Evolutionary conservation across 2,888 invertebrate genomes (phyloP).

Genomic region (Patella ulyssiponensis): DNA sequence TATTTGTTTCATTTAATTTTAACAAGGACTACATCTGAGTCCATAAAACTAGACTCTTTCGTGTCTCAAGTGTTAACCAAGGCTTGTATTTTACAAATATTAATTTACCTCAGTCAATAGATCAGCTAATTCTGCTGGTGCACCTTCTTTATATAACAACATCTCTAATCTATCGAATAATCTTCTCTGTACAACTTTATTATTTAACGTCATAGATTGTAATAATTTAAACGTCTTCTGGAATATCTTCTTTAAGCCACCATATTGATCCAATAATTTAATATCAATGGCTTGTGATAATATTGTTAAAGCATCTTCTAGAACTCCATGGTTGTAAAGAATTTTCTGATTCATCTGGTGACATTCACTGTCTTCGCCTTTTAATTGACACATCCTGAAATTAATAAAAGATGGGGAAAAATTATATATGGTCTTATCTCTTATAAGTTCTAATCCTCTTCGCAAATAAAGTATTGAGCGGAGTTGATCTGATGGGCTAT

Average conservation of each 20-base stretch:
- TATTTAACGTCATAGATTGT: constrained; percentile 60
- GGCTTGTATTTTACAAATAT: background rate
- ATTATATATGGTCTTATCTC: background rate
- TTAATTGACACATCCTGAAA: constrained; percentile 63
- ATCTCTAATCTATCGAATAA: constrained; percentile 68
- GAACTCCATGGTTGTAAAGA: constrained; percentile 63
- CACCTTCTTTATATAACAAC: constrained; percentile 64
- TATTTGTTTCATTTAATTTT: background rate
- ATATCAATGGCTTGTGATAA: constrained; percentile 68
- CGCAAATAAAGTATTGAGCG: no score
- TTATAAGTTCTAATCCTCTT: no score
- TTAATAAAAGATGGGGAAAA: constrained; percentile 4
- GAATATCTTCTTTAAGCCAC: constrained; percentile 60
- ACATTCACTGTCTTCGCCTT: constrained; percentile 57
- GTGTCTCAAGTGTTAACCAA: no score
- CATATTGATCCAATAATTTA: constrained; percentile 66
- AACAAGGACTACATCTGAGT: background rate
- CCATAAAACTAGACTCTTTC: no score
- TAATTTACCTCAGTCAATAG: constrained; percentile 58
- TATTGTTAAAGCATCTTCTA: constrained; percentile 67
- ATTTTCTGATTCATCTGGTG: constrained; percentile 67
- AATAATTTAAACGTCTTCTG: constrained; percentile 64
- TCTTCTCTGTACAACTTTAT: constrained; percentile 64
- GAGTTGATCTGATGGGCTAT: no score
- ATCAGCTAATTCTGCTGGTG: constrained; percentile 63